Evolutionary conservation across 2,797 vertebrate genomes (phyloP).

Genomic region (Tauraco hartlaubi): DNA sequence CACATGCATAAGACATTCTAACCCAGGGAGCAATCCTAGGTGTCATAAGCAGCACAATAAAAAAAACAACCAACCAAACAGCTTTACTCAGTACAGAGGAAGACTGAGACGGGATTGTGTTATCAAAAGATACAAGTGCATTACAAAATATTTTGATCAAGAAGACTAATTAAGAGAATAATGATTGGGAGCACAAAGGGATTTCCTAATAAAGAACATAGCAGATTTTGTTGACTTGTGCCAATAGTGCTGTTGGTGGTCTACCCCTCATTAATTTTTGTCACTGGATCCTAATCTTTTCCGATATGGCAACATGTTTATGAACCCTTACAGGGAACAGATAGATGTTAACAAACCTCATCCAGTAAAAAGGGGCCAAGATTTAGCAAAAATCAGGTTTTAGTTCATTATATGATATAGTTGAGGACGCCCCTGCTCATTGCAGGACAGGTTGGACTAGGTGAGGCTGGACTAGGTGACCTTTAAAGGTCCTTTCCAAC

Average conservation of each 20-base stretch:
- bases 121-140: background rate
- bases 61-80: background rate
- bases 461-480: too few species aligned
- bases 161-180: background rate
- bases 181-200: background rate
- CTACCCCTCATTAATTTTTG: background rate
- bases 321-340: background rate
- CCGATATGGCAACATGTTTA: background rate
- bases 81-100: background rate
- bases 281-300: background rate
- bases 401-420: background rate
- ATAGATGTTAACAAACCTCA: background rate
- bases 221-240: background rate
- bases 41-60: background rate
- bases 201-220: background rate
- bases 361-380: background rate
- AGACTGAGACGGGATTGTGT: background rate
- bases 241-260: background rate
- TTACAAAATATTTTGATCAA: background rate
- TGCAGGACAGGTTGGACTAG: too few species aligned
- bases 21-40: background rate
- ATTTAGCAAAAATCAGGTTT: background rate
- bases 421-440: too few species aligned
- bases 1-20: background rate
- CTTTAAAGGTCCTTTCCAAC: too few species aligned